Evolutionary conservation across 2,888 invertebrate species (phyloP), one percentile per base, ranked within the genome.

Genomic region (Cryptus viduatorius): DNA sequence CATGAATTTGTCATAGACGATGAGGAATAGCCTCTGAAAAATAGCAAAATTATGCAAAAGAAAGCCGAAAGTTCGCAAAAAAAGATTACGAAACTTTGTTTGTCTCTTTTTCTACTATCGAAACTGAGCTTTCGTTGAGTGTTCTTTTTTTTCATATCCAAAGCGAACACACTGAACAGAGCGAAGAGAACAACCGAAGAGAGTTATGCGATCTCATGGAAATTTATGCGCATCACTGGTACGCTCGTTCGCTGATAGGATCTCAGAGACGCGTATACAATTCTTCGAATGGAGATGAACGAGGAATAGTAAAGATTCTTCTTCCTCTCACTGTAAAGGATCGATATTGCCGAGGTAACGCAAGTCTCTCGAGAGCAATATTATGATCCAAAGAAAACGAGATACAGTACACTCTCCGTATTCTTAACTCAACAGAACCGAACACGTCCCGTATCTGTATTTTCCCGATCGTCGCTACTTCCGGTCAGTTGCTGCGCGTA

Each of bases 181-280:
- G 48, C 44, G 29, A 46, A 42, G 3, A 24, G 29, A 56, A 42
- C 44, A 19, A 42, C 8, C 48, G n/a, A 19, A 14, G 24, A 46
- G 46, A 73, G 19, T 24, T 59, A 4, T 31, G 5, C 29, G 31
- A 67, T 77, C 42, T 24, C 29, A 46, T 67, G 67, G 67, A 68
- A 77, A 67, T 77, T 56, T 56, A 67, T 67, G 53, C 65, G 64
- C 75, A 50, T 53, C 19, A 77, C 67, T 46, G 29, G 53, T 42
- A 53, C 42, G 3, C 37, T 37, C 19, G 65, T 16, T 29, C 56
- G 56, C 19, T 10, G 75, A 75, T 64, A 29, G 10, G 48, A 4
- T 64, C 10, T 44, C 12, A 14, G 42, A 12, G 37, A 37, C 4
- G 56, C 56, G 5, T 42, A 71, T 56, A 19, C 1, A 24, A 56